Conservation (phyloP, 2,113 vertebrate genomes). For the Oryzias woworae region DNA sequence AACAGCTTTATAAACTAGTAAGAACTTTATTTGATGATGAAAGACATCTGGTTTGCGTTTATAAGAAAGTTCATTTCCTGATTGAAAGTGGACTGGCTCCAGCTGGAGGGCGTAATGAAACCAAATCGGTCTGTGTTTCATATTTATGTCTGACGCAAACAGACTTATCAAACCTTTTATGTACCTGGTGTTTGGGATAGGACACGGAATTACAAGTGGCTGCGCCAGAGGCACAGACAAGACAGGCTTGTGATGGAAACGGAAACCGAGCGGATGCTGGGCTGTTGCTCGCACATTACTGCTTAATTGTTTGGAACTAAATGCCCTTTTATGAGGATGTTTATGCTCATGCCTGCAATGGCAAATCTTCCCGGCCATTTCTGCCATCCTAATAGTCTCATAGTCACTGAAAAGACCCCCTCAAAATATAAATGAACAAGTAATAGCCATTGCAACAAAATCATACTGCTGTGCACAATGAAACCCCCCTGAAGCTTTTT, state of each 20-base stretch:
- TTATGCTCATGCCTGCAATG: conserved; percentile 64
- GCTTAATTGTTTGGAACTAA: conserved; percentile 74
- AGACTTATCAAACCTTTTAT: conserved; percentile 58
- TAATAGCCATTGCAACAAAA: conserved; percentile 23
- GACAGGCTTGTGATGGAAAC: conserved; percentile 51
- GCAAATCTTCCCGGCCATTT: conserved; percentile 54
- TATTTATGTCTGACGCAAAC: conserved; percentile 48
- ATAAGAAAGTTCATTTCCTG: conserved; percentile 67
- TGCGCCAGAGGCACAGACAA: conserved; percentile 49
- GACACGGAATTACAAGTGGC: conserved; percentile 42
- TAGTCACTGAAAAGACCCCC: conserved; percentile 37
- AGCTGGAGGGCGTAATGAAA: conserved; percentile 63
- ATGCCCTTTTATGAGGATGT: conserved; percentile 67
- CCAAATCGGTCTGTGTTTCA: conserved; percentile 56
- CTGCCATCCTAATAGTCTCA: conserved; percentile 37
- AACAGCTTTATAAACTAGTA: conserved; percentile 12
- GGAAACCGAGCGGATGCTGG: conserved; percentile 41
- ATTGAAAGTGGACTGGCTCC: conserved; percentile 65
- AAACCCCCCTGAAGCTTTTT: conserved; percentile 11
- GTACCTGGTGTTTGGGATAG: conserved; percentile 47
- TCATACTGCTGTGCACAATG: conserved; percentile 31
- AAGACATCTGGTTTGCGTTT: conserved; percentile 67
- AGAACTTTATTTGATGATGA: conserved; percentile 40
- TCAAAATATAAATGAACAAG: conserved; percentile 23
- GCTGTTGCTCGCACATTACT: conserved; percentile 60